phyloP scores from a whole-genome alignment of 92 coral and sea anemone genomes.

The Muricea muricata region DNA sequence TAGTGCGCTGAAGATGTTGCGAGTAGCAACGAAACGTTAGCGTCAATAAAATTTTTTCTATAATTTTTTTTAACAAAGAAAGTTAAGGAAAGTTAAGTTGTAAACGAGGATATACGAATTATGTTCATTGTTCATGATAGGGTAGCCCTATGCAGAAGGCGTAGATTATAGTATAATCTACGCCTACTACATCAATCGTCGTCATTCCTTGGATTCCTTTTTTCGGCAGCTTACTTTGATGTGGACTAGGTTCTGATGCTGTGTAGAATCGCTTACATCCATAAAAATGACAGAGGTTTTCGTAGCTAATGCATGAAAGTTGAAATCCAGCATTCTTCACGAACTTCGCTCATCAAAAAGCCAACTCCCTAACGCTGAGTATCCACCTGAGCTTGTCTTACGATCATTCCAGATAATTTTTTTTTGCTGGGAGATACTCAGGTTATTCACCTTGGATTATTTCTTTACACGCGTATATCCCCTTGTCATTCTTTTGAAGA shows the following conservation, averaged over 20 bases:
- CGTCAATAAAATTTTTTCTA: too few species aligned
- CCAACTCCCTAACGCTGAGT: constrained; percentile 15
- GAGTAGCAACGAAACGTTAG: too few species aligned
- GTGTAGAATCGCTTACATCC: constrained; percentile 12
- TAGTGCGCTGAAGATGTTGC: too few species aligned
- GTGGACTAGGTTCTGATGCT: neutral
- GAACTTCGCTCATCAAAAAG: constrained; percentile 15
- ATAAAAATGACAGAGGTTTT: neutral
- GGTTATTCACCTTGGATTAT: constrained; percentile 26
- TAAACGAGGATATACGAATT: constrained; percentile 28
- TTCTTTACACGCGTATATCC: neutral
- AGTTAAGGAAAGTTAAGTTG: constrained; percentile 14
- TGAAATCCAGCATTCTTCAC: constrained; percentile 27
- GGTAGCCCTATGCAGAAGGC: neutral
- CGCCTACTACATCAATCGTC: constrained; percentile 8
- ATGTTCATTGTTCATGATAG: neutral
- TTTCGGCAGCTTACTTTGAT: neutral
- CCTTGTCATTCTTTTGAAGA: constrained; percentile 17
- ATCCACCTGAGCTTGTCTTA: neutral
- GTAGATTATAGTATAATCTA: constrained; percentile 20
- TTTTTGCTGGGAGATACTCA: constrained; percentile 14
- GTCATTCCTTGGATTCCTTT: constrained; percentile 12
- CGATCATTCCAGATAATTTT: neutral
- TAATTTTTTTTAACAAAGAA: too few species aligned
- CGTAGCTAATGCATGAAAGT: neutral